These are phyloP conservation scores for Smutsia gigantea DNA, from an alignment of 2,797 vertebrate genomes.

Conservation along the genomic window DNA sequence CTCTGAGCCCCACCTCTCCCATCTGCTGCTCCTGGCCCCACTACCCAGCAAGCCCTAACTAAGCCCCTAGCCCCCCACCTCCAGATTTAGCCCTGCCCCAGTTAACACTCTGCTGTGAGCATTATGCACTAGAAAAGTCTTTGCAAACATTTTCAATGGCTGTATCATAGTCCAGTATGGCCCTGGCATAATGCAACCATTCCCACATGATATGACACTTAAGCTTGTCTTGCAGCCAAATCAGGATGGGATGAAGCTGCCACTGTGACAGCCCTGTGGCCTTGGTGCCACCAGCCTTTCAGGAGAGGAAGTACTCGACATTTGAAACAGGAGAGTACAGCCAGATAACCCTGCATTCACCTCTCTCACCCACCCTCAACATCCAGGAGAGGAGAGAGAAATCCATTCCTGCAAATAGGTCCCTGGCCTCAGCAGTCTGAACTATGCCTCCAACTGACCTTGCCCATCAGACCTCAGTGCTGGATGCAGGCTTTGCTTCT, in stretches of 20 bases:
- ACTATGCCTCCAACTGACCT: not conserved
- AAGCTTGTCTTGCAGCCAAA: slow-evolving; percentile 28
- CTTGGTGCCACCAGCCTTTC: not conserved
- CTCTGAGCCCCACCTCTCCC: not conserved
- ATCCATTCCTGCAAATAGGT: not conserved
- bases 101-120: not conserved
- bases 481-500: not conserved
- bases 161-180: not conserved
- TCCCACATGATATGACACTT: not conserved
- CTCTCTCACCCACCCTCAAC: not conserved
- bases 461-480: not conserved
- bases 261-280: not conserved
- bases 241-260: not conserved
- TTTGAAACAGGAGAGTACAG: not conserved
- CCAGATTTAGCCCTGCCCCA: not conserved
- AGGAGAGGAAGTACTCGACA: not conserved
- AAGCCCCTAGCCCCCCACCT: not conserved
- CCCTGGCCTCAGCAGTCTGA: not conserved
- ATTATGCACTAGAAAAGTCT: not conserved
- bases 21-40: not conserved
- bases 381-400: not conserved
- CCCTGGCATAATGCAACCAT: not conserved
- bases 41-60: not conserved
- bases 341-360: not conserved
- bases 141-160: slow-evolving; percentile 41